These are phyloP conservation scores for Drosophila mauritiana DNA, from an alignment of 1,140 invertebrate species.

Conservation along the genomic window DNA sequence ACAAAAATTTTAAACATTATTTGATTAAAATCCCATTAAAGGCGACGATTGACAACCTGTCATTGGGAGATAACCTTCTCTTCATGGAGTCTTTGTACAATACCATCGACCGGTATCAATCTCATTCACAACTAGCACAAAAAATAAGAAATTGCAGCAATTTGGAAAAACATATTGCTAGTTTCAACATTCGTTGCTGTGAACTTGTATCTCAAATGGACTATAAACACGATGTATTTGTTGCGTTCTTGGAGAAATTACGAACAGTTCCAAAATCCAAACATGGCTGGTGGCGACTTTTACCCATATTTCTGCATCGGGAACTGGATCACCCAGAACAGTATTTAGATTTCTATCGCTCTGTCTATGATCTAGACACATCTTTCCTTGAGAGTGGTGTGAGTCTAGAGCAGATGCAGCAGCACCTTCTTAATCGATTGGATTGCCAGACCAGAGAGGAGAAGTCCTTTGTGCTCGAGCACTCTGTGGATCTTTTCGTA, in stretches of 20 bases:
- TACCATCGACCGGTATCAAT: slow-evolving; percentile 43
- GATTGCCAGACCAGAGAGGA: slow-evolving; percentile 57
- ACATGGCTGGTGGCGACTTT: slow-evolving; percentile 64
- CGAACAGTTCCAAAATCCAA: slow-evolving; percentile 21
- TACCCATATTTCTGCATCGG: slow-evolving; percentile 27
- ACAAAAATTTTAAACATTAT: not conserved
- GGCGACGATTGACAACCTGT: slow-evolving; percentile 32
- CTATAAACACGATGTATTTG: slow-evolving; percentile 4
- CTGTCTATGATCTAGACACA: slow-evolving; percentile 36
- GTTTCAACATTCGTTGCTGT: slow-evolving; percentile 52
- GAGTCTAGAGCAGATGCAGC: slow-evolving; percentile 26
- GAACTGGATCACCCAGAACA: slow-evolving; percentile 2
- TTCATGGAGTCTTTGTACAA: slow-evolving; percentile 69
- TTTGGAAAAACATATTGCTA: slow-evolving; percentile 11
- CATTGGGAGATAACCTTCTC: slow-evolving; percentile 56
- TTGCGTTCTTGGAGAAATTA: slow-evolving; percentile 34
- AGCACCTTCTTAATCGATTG: slow-evolving; percentile 40
- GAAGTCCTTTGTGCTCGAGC: slow-evolving; percentile 41
- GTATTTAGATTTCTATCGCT: slow-evolving; percentile 38
- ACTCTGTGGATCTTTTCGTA: slow-evolving; percentile 50
- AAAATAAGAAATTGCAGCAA: slow-evolving; percentile 39
- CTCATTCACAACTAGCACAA: slow-evolving; percentile 27
- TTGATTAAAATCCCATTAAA: slow-evolving; percentile 5
- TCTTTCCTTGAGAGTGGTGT: slow-evolving; percentile 1
- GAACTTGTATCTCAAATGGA: slow-evolving; percentile 30